Evolutionary conservation across 2,888 invertebrate genomes (phyloP).

Genomic region (Tenthredo scrophulariae): DNA sequence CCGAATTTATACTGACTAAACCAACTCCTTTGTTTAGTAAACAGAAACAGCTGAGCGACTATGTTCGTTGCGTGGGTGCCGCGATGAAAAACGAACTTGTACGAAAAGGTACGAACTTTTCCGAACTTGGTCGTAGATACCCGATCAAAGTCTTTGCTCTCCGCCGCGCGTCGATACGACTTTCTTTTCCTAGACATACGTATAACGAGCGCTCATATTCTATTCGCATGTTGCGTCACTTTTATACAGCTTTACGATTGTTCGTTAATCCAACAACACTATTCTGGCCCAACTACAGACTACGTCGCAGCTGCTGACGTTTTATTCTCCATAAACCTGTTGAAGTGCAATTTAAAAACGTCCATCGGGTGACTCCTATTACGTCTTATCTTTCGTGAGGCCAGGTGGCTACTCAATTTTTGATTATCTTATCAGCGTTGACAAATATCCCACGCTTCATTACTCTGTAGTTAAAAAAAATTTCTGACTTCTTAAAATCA

Average conservation of each 20-base stretch:
- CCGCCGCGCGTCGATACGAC: slow-evolving; percentile 47
- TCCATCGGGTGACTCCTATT: background rate
- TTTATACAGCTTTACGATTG: slow-evolving; percentile 10
- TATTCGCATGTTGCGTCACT: background rate
- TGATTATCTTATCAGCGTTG: background rate
- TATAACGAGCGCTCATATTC: background rate
- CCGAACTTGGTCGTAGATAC: background rate
- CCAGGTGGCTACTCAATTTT: background rate
- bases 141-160: slow-evolving; percentile 44
- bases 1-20: slow-evolving; percentile 66
- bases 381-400: background rate
- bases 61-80: slow-evolving; percentile 49
- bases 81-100: slow-evolving; percentile 11
- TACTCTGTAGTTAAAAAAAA: background rate
- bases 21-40: slow-evolving; percentile 76
- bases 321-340: slow-evolving; percentile 21
- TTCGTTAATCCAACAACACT: background rate
- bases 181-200: slow-evolving; percentile 37
- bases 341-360: slow-evolving; percentile 14
- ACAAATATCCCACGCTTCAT: background rate
- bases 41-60: slow-evolving; percentile 76
- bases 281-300: background rate
- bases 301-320: background rate
- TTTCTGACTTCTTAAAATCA: background rate
- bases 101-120: slow-evolving; percentile 4